Evolutionary conservation across 2,888 invertebrate genomes (phyloP), one percentile per base, ranked within the genome.

Genomic region (Liposcelis brunnea): DNA sequence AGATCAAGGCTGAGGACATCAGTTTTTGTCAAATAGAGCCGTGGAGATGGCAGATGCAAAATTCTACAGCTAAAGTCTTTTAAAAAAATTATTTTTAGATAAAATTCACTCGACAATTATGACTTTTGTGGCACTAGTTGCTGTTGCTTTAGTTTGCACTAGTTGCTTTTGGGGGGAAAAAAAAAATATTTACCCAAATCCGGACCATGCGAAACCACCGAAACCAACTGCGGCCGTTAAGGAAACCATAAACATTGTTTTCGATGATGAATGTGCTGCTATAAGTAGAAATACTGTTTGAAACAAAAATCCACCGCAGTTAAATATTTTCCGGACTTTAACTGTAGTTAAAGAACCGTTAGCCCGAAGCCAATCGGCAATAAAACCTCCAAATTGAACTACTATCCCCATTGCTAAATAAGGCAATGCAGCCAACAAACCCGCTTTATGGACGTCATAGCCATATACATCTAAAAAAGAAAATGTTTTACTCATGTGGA

Each of bases 141-240:
- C n/a, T n/a, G n/a, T n/a, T n/a, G n/a, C n/a, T n/a, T n/a, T n/a
- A n/a, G n/a, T n/a, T n/a, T n/a, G n/a, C n/a, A n/a, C n/a, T n/a
- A n/a, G n/a, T n/a, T n/a, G n/a, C n/a, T n/a, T n/a, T n/a, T n/a
- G n/a, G n/a, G n/a, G n/a, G n/a, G n/a, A n/a, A n/a, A n/a, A n/a
- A n/a, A n/a, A n/a, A n/a, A n/a, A n/a, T n/a, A n/a, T n/a, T n/a
- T 65, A 84, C 83, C 82, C 79, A 59, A 86, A 89, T 35, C 90
- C 91, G 5, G 87, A 80, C 89, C 90, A 91, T 1, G 90, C 86
- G 60, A 91, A 87, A 0, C 90, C 86, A 1, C 93, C 91, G 1
- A 90, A 66, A 0, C 91, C 91, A 1, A 91, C 87, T 1, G 90
- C 89, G 42, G 89, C 70, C 0, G 87, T 84, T 31, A 93, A 72